Percentiles rank a stretch among this genome's conserved stretches.
Evolutionary conservation across 1,140 invertebrate species (phyloP).

Genomic region (Hestina assimilis): DNA sequence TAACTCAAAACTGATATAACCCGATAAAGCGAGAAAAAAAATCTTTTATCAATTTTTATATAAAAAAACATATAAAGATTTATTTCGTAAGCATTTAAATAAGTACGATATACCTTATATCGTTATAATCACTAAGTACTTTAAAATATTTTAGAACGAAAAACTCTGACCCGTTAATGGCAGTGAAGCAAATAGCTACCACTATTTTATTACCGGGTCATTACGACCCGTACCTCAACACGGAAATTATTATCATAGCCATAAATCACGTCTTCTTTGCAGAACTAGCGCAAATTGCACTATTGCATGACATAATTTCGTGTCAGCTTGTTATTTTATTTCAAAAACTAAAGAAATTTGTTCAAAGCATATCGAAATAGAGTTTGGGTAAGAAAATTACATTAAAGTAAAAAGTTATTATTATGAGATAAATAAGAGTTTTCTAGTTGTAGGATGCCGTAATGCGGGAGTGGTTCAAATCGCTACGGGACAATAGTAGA

Average conservation of each 20-base stretch:
- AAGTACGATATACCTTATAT: no score
- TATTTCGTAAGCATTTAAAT: no score
- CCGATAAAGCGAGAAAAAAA: no score
- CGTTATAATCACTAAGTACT: background rate
- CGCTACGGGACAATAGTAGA: slow-evolving; percentile 48
- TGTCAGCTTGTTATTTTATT: slow-evolving; percentile 8
- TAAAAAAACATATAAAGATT: no score
- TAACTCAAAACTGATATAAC: background rate
- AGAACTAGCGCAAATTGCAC: slow-evolving; percentile 43
- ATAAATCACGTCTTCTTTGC: slow-evolving; percentile 54
- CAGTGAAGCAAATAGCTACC: background rate
- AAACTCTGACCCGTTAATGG: slow-evolving; percentile 3
- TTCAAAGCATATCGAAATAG: no score
- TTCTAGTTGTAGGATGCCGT: slow-evolving; percentile 26
- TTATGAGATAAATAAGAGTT: slow-evolving; percentile 3
- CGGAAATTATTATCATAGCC: slow-evolving; percentile 57
- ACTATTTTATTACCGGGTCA: slow-evolving; percentile 32
- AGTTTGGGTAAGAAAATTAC: no score
- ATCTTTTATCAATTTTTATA: no score
- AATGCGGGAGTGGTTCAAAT: slow-evolving; percentile 35
- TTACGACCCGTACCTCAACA: slow-evolving; percentile 47
- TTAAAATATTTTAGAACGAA: background rate
- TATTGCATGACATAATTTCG: slow-evolving; percentile 25
- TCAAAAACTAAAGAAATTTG: slow-evolving; percentile 5
- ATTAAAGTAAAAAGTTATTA: background rate